Conservation (phyloP, 2,797 vertebrate species). For the Acrocephalus scirpaceus region DNA sequence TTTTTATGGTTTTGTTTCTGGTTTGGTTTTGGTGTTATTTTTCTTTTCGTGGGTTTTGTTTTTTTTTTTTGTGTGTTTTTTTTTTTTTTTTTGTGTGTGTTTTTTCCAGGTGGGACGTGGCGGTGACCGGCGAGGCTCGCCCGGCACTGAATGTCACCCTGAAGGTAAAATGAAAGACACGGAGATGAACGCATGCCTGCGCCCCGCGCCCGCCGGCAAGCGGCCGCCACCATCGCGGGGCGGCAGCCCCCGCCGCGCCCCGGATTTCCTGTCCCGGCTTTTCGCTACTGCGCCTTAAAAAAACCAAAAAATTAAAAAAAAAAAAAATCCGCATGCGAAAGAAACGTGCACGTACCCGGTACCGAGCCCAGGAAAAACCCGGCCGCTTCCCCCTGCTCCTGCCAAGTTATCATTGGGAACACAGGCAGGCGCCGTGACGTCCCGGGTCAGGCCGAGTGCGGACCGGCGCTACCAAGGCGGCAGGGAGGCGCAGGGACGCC, state of each 20-base stretch:
- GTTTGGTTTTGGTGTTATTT: neutral
- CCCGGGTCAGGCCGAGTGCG: conserved; percentile 79
- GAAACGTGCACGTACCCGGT: conserved; percentile 67
- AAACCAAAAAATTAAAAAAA: neutral
- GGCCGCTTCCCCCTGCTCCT: conserved; percentile 70
- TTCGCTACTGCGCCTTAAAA: neutral
- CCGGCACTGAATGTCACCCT: conserved; percentile 76
- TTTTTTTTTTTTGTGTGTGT: neutral
- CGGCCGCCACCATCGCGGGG: conserved; percentile 43
- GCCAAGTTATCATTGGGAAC: conserved; percentile 81
- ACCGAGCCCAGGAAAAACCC: conserved; percentile 40
- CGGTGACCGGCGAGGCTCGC: conserved; percentile 67
- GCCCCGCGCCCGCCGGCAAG: conserved; percentile 58
- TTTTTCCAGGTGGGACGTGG: conserved; percentile 63
- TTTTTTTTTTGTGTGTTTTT: too few relatives aligned
- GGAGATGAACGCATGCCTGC: conserved; percentile 75
- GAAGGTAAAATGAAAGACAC: conserved; percentile 79
- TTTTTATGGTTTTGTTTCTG: neutral
- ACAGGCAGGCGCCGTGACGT: conserved; percentile 79
- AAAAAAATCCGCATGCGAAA: neutral
- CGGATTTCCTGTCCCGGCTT: conserved; percentile 35
- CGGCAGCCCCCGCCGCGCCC: conserved; percentile 46
- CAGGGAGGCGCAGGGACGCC: conserved; percentile 67
- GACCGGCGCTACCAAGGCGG: conserved; percentile 77
- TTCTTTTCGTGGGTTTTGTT: too few relatives aligned